A percentile compares a stretch with the other conserved stretches of the same genome.
These are phyloP conservation scores for Drosophila ogumai DNA, from an alignment of 1,140 invertebrate species.

Conservation along the genomic window DNA sequence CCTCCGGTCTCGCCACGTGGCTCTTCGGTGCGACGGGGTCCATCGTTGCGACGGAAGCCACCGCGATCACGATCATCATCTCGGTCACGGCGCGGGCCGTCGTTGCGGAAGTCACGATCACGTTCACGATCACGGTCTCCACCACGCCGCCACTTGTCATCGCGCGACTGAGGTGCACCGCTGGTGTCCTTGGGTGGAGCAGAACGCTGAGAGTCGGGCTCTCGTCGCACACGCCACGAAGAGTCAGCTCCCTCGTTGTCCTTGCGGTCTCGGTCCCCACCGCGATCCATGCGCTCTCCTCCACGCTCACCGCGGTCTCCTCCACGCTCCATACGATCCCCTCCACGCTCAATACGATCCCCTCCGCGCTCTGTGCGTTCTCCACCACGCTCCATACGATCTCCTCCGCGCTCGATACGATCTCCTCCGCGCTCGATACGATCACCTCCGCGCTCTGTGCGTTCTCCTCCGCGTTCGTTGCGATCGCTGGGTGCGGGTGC, in stretches of 20 bases:
- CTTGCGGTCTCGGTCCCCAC: slow-evolving; percentile 51
- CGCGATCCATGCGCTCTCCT: slow-evolving; percentile 40
- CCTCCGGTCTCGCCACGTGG: slow-evolving; percentile 84
- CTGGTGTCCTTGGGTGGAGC: slow-evolving; percentile 35
- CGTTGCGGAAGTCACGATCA: slow-evolving; percentile 63
- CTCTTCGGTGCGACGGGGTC: slow-evolving; percentile 76
- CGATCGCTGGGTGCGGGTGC: slow-evolving; percentile 49
- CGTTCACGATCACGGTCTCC: slow-evolving; percentile 72
- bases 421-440: slow-evolving; percentile 43
- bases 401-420: slow-evolving; percentile 41
- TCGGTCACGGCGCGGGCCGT: slow-evolving; percentile 77
- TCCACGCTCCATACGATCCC: slow-evolving; percentile 47
- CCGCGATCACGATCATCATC: slow-evolving; percentile 75
- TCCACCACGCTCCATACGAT: slow-evolving; percentile 42
- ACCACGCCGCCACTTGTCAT: slow-evolving; percentile 61
- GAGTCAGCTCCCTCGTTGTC: slow-evolving; percentile 64
- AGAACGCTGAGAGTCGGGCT: slow-evolving; percentile 60
- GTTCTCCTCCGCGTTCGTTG: slow-evolving; percentile 55
- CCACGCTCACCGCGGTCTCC: slow-evolving; percentile 37
- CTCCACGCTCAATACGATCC: slow-evolving; percentile 16
- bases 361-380: slow-evolving; percentile 45
- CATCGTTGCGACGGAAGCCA: slow-evolving; percentile 73
- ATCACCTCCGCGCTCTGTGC: slow-evolving; percentile 49
- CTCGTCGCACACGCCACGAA: slow-evolving; percentile 78
- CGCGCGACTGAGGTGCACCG: slow-evolving; percentile 69